Base-by-base conservation (phyloP, 2,888 invertebrate genomes). In the Molorchus minor region DNA sequence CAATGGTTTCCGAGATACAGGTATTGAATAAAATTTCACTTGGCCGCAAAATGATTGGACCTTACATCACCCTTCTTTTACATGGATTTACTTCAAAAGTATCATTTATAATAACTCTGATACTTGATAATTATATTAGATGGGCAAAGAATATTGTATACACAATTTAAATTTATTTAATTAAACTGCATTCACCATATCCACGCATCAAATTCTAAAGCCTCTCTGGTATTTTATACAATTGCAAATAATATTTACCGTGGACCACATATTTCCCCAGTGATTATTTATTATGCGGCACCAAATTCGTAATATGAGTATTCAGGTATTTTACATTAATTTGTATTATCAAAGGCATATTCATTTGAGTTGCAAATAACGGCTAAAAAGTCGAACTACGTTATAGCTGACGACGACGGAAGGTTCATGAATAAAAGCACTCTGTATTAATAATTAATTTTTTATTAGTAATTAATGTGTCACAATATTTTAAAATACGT, bases 401-500 rank as follows among this genome's bases (percentile, higher is more conserved):
- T n/a, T n/a, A n/a, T 5, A 25, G 4, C 4, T 25, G 8, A 25
- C 25, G 8, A 25, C 25, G 25, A 3, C 3, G 25, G 54, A 35
- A 45, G 17, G 45, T 43, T 33, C 40, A 33, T 49, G 38, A 61
- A 21, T 41, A 20, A 61, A 61, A 61, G 33, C 49, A 17, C 8
- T 21, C 17, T 15, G 7, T 58, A 62, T 70, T 64, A 67, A 64
- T 68, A 64, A 62, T 67, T 63, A 71, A 70, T 73, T 70, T 77
- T 77, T 76, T 77, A 77, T 74, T 72, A 67, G 54, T 76, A 74
- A 74, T 75, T 76, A 76, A 73, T 75, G 73, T 76, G 76, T 77
- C 76, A 78, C 77, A 78, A 77, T 76, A 75, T 75, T 76, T 55
- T 56, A 74, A 75, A 75, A 77, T 74, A 75, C 75, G 69, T 69